Base-by-base conservation (phyloP, 2,888 invertebrate genomes). In the Apoderus coryli region DNA sequence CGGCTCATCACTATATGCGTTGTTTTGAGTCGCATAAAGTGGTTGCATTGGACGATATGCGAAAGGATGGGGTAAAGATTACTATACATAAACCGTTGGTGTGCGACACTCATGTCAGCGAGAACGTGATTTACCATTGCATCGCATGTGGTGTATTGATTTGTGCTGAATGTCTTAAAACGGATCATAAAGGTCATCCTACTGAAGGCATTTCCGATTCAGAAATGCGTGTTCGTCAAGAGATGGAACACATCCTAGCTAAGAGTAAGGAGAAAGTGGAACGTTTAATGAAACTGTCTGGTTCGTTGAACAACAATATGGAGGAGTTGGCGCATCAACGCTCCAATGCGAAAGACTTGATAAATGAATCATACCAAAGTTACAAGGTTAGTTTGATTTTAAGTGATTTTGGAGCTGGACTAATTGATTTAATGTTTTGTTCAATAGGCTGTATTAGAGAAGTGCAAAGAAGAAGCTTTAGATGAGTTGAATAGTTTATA, bases 21-120 rank as follows among this genome's bases (percentile, higher is more conserved):
- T 90, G 92, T 63, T 95, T 95, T 56, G 92, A 93, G 59, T 86
- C 85, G 49, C 93, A 95, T 57, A 72, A 80, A 57, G 90, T 90
- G 22, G 76, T 89, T 30, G 77, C 81, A 24, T 76, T 92, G 52
- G 89, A 89, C 48, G 86, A 88, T 44, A 65, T 89, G 53, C 74
- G 77, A 47, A 77, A 78, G 41, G 60, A 64, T 16, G 76, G 76
- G 46, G 76, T 81, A 52, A 77, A 78, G 47, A 66, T 84, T 41
- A 78, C 82, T 30, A 77, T 90, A 42, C 89, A 89, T 52, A 88
- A 86, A 57, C 88, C 89, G 22, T 72, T 92, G 35, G 79, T 78
- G 53, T 92, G 92, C 56, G 67, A 70, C 32, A 65, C 69, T 41
- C 92, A 92, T 58, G 64, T 76, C 22, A 72, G 76, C 34, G 89